Evolutionary conservation across 2,888 invertebrate species (phyloP), one percentile per base, ranked within the genome.

Genomic region (Incurvaria masculella): DNA sequence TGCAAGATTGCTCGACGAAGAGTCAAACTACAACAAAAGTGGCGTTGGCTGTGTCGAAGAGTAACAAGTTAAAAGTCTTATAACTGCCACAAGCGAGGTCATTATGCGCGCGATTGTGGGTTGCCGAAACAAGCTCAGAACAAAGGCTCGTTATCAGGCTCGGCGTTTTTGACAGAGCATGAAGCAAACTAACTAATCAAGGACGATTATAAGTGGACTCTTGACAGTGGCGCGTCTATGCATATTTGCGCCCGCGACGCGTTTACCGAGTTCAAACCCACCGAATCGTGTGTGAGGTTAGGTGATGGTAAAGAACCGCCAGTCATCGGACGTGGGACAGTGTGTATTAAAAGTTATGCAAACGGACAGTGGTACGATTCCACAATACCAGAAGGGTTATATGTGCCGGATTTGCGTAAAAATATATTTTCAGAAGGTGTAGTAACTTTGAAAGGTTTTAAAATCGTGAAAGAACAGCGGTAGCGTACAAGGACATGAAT

Each of bases 391-490:
- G 51, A 59, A 52, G 55, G 59, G 27, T 44, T 59, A 48, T 63
- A 60, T 55, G 57, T 68, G 4, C 64, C 62, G 10, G 52, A 51
- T 0, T 50, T 66, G n/a, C 42, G 52, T 14, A 59, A 59, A 52
- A 65, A 66, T 46, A 45, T 66, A 11, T 63, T 65, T 47, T 66
- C 62, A 1, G 63, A 64, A 50, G 64, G 62, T 1, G 56, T 47
- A 1, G 48, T 55, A 2, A 60, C 57, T 3, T 51, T 55, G 14
- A 58, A 59, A 51, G 57, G 57, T 1, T 59, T 60, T 51, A 38
- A 23, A 3, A 56, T 61, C 14, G 27, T 59, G 0, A 64, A 62
- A 44, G 56, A 58, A 20, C 14, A 44, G 23, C 23, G 10, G 6
- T 23, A 23, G 23, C 23, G 23, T 23, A 10, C 23, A 23, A 23